A percentile compares a stretch with the other conserved stretches of the same genome.
Evolutionary conservation across 2,113 vertebrate genomes (phyloP).

Genomic region (Lampris incognitus): DNA sequence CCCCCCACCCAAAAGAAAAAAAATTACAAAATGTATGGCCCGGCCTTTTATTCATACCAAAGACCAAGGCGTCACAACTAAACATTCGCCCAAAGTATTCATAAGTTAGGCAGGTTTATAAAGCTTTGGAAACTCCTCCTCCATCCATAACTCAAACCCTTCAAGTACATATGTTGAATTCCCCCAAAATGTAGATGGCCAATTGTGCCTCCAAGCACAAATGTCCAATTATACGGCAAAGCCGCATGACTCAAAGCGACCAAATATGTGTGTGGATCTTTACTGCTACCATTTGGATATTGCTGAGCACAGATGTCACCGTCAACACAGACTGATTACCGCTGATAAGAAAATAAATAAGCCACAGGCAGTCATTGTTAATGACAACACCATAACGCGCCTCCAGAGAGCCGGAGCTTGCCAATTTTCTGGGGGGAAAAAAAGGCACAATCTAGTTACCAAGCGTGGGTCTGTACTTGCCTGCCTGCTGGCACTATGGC

Average conservation of each 20-base stretch:
- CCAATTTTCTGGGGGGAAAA: conserved; percentile 59
- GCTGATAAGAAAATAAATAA: conserved; percentile 81
- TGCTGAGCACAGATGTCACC: conserved; percentile 77
- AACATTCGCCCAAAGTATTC: too few species aligned
- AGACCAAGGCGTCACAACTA: neutral
- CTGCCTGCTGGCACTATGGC: conserved; percentile 64
- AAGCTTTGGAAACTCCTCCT: too few species aligned
- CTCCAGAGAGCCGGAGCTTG: conserved; percentile 71
- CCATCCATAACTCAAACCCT: neutral
- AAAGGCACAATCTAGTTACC: conserved; percentile 66
- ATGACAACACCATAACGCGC: conserved; percentile 74
- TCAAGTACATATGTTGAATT: conserved; percentile 34
- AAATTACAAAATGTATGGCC: neutral
- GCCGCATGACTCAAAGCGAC: conserved; percentile 58
- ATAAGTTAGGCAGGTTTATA: too few species aligned
- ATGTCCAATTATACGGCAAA: conserved; percentile 45
- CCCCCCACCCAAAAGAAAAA: too few species aligned
- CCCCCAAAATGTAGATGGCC: conserved; percentile 43
- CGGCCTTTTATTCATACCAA: neutral
- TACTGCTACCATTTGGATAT: conserved; percentile 71
- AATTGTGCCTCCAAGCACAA: conserved; percentile 55
- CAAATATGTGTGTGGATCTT: conserved; percentile 61
- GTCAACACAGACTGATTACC: conserved; percentile 79
- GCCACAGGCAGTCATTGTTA: conserved; percentile 75
- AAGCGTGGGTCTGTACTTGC: conserved; percentile 52